Evolutionary conservation across 2,113 vertebrate species (phyloP), one percentile per base, ranked within the genome.

Genomic region (Ivindomyrus marchei): DNA sequence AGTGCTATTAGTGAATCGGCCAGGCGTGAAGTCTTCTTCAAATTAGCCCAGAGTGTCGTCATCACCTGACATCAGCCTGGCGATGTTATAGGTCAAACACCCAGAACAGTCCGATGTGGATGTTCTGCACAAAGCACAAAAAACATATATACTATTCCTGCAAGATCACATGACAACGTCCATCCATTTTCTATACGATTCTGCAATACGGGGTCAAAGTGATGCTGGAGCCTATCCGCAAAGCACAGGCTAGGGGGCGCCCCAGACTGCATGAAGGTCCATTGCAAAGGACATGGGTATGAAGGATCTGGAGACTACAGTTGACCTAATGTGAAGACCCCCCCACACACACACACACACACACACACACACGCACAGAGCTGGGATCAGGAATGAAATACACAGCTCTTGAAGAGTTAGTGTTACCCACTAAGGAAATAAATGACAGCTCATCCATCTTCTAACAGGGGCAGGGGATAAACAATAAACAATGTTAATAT

Each of bases 1-100:
- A 90, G 52, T 52, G 66, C 87, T 89, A 87, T 89, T 62, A 87
- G 49, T 88, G 53, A 36, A 11, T 80, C 88, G 70, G 31, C 56
- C 53, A 88, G 45, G 42, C 83, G 50, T 90, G 62, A 86, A 85
- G 47, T 74, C 1, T 47, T 58, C 47, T 42, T 17, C 19, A 53
- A 10, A 50, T 31, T 36, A 31, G 49, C 10, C 27, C 85, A 36
- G 0, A 1, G 8, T 11, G 85, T 31, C 5, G 15, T 46, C 36
- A 45, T 0, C 80, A 84, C 39, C 36, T 31, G 31, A 6, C 45
- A 31, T 21, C 15, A 3, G 15, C 27, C 49, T 52, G 1, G 50
- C 1, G 7, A 36, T 87, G 24, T 36, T 21, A 9, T 21, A 9
- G 15, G 49, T 15, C 27, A 24, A 36, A 53, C 85, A 56, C 31